Conservation (phyloP, 1,140 invertebrate genomes). For the Odontomachus brunneus region DNA sequence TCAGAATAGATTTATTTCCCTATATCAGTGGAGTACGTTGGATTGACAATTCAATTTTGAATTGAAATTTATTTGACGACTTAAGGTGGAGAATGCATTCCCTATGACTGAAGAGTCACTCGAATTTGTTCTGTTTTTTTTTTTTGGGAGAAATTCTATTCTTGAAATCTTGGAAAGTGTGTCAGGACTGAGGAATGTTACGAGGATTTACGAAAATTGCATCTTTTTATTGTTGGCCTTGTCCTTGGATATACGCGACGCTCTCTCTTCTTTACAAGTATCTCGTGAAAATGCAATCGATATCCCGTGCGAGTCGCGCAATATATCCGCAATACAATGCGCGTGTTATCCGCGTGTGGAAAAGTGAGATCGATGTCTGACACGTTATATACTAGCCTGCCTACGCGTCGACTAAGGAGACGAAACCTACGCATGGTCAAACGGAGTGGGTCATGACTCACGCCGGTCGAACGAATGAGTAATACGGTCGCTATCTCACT, state of each 20-base stretch:
- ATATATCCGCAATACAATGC: not conserved
- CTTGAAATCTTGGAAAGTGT: too few species aligned
- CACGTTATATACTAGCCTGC: conserved; percentile 20
- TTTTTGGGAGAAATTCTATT: too few species aligned
- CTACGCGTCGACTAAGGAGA: conserved; percentile 33
- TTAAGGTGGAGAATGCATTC: too few species aligned
- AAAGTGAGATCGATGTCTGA: conserved; percentile 36
- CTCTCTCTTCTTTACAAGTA: not conserved
- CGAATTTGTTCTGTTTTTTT: too few species aligned
- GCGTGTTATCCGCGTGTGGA: not conserved
- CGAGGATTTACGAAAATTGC: too few species aligned
- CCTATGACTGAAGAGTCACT: too few species aligned
- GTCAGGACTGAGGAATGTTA: too few species aligned
- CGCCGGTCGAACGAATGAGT: conserved; percentile 43
- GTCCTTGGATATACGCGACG: not conserved
- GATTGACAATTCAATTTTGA: too few species aligned
- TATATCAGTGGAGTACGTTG: too few species aligned
- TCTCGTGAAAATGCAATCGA: conserved; percentile 10
- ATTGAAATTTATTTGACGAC: too few species aligned
- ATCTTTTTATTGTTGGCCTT: too few species aligned
- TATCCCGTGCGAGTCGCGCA: not conserved
- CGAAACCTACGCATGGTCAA: conserved; percentile 52
- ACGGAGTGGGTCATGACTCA: conserved; percentile 41
- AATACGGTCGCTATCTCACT: conserved; percentile 6
- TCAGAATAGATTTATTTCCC: too few species aligned